Base-by-base conservation (phyloP, 2,888 invertebrate species). In the Cylloceria caligata region DNA sequence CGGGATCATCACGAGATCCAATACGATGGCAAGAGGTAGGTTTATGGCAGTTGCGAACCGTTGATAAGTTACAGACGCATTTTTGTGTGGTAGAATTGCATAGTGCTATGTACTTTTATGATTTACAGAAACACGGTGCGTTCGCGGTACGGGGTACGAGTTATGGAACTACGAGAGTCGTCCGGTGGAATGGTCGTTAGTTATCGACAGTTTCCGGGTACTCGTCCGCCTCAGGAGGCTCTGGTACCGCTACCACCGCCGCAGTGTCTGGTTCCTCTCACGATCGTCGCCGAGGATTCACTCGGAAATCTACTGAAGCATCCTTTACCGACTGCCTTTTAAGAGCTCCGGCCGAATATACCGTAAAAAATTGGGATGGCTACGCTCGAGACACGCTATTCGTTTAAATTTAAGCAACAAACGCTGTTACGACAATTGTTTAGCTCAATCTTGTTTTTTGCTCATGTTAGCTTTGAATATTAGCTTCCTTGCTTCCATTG, bases 271-370 rank as follows among this genome's bases (percentile, higher is more conserved):
- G 85, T 88, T 27, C 88, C 92, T 4, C 91, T 94, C 73, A 94
- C 94, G 60, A 94, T 96, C 87, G 94, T 96, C 73, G 95, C 95
- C 52, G 95, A 96, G 92, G 96, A 96, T 88, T 95, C 95, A 84
- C 91, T 94, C 84, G 96, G 96, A 86, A 95, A 95, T 90, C 94
- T 96, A 84, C 93, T 96, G 80, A 96, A 96, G 92, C 94, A 95
- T 90, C 94, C 94, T 86, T 94, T 95, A 92, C 94, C 95, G 90
- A 90, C 90, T 85, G 92, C 91, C 84, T 92, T 93, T 91, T 94
- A 93, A 93, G 85, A 81, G 83, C 9, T n/a, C 13, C 64, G 34
- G 64, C 47, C 45, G 36, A 39, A 47, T 49, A 45, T 27, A 67
- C 47, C 27, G 47, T n/a, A 65, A 39, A 27, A 60, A 57, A 52